Evolutionary conservation across 2,888 invertebrate species (phyloP).

Genomic region (Sylvicola fuscatus): DNA sequence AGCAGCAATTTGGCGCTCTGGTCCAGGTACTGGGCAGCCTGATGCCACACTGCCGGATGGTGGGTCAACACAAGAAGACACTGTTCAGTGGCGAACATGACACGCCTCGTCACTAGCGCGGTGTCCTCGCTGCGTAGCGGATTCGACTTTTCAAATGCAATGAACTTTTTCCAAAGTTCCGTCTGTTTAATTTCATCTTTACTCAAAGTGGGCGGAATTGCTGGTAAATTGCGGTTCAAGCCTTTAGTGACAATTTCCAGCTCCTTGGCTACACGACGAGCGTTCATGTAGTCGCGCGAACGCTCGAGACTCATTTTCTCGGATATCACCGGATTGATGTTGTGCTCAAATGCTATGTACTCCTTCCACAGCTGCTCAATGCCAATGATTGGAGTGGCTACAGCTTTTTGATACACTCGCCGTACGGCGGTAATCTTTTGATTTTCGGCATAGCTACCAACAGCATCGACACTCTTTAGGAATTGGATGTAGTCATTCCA

Average conservation of each 20-base stretch:
- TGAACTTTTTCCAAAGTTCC: conserved; percentile 97
- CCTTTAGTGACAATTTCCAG: conserved; percentile 89
- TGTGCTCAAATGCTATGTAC: conserved; percentile 90
- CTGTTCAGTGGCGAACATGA: conserved; percentile 98
- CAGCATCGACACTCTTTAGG: conserved; percentile 87
- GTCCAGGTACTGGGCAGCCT: conserved; percentile 93
- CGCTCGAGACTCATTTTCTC: conserved; percentile 97
- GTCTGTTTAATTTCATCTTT: conserved; percentile 90
- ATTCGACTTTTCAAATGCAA: conserved; percentile 92
- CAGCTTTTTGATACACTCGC: conserved; percentile 90
- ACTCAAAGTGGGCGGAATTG: conserved; percentile 83
- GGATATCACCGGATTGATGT: conserved; percentile 57
- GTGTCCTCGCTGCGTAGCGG: conserved; percentile 93
- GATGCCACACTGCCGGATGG: conserved; percentile 98
- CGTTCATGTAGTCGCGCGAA: conserved; percentile 94
- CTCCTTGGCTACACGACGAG: conserved; percentile 87
- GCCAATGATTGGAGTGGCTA: conserved; percentile 90
- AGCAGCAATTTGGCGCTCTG: conserved; percentile 81
- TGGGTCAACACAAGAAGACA: conserved; percentile 89
- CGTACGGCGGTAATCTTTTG: conserved; percentile 97
- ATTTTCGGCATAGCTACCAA: conserved; percentile 98
- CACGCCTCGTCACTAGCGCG: conserved; percentile 74
- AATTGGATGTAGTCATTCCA: conserved; percentile 98
- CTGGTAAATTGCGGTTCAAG: conserved; percentile 85
- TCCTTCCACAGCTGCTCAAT: conserved; percentile 96